Base-by-base conservation (phyloP, 2,113 vertebrate genomes). In the Bubo blakistoni region DNA sequence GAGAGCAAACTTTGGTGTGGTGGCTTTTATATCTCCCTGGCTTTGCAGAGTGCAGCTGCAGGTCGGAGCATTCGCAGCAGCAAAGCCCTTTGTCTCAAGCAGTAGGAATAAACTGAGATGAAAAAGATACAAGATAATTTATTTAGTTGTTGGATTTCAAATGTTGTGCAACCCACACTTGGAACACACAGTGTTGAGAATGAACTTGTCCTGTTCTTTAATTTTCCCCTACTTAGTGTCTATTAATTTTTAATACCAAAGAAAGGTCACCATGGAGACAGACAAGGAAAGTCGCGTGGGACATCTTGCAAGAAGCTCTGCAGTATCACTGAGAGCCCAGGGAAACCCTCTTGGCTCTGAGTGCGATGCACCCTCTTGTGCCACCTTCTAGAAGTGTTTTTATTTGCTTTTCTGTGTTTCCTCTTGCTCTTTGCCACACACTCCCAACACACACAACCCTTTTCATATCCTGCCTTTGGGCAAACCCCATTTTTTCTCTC, bases 61-160 rank as follows among this genome's bases (percentile, higher is more conserved):
- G 72, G 73, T 73, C 5, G 30, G 49, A 52, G 58, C 36, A 8
- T 65, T 86, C 6, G 4, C 59, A 76, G 70, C 57, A 91, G 58
- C 19, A 2, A 59, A 81, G 73, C 49, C 58, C 59, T 96, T 91
- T 76, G 77, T 90, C 79, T 94, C 40, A 15, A 54, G 49, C 70
- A 30, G 58, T 7, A 80, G 49, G 88, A 94, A 86, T 91, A 94
- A 96, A 77, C 49, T 38, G 40, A 91, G 89, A 89, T 94, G 78
- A 74, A 63, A 92, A 92, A 90, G 84, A 81, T 74, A 47, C 2
- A 70, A 52, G 65, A 25, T 67, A 20, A 74, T 84, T 89, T 92
- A 84, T 95, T 85, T 91, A 76, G 84, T 36, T 61, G 47, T 49
- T 70, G 81, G 34, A 49, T 87, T 79, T 96, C 40, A 63, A 30